Evolutionary conservation across 2,113 vertebrate genomes (phyloP).

Genomic region (Charadrius vociferus): DNA sequence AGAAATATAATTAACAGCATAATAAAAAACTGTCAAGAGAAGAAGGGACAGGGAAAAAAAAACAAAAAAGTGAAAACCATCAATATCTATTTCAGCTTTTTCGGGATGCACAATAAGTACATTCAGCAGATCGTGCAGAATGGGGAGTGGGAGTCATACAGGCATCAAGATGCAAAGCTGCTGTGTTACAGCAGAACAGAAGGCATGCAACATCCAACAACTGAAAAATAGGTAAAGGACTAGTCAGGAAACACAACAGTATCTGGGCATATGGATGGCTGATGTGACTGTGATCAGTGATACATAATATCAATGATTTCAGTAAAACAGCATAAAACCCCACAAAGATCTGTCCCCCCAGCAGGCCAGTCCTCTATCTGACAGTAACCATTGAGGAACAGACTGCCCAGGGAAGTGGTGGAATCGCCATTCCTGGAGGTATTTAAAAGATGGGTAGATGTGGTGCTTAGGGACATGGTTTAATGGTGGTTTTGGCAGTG

Average conservation of each 20-base stretch:
- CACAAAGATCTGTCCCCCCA: background rate
- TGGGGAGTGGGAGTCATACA: background rate
- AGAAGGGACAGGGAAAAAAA: conserved; percentile 24
- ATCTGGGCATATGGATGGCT: accelerated
- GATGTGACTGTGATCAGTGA: background rate
- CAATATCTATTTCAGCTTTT: conserved; percentile 43
- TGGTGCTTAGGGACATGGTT: too few relatives aligned
- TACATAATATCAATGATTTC: background rate
- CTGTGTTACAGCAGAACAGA: background rate
- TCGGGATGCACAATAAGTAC: background rate
- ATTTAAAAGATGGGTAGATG: too few relatives aligned
- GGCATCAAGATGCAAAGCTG: background rate
- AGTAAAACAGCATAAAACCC: background rate
- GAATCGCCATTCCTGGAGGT: too few relatives aligned
- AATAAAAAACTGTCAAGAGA: conserved; percentile 91
- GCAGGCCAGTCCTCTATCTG: background rate
- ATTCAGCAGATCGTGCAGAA: background rate
- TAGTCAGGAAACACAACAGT: background rate
- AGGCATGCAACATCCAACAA: background rate
- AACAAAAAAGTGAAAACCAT: conserved; percentile 45
- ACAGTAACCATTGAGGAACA: background rate
- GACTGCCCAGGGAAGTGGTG: too few relatives aligned
- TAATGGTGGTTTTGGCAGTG: too few relatives aligned
- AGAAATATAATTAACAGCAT: conserved; percentile 92
- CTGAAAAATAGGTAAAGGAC: background rate